These are phyloP conservation scores for Diabrotica undecimpunctata DNA, from an alignment of 1,140 invertebrate species.

Conservation along the genomic window DNA sequence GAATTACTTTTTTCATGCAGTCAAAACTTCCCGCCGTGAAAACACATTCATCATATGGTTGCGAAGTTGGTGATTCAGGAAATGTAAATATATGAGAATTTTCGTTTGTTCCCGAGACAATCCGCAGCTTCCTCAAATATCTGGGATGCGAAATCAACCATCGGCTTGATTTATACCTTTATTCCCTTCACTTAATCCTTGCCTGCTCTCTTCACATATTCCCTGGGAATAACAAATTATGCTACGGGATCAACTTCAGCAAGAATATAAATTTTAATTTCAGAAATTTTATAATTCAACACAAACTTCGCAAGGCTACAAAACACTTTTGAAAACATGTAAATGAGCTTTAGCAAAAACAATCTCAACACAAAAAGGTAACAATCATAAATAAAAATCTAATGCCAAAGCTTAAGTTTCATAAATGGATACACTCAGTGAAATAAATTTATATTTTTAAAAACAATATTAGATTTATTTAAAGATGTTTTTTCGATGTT, in stretches of 20 bases:
- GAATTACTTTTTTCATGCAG: neutral
- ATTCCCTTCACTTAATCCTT: constrained; percentile 1
- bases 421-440: too few relatives aligned
- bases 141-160: constrained; percentile 7
- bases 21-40: neutral
- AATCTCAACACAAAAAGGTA: too few relatives aligned
- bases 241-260: neutral
- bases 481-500: too few relatives aligned
- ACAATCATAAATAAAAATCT: too few relatives aligned
- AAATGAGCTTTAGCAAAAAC: too few relatives aligned
- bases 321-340: too few relatives aligned
- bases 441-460: too few relatives aligned
- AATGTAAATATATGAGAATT: constrained; percentile 27
- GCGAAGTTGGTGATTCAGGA: constrained; percentile 21
- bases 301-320: neutral
- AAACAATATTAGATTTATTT: too few relatives aligned
- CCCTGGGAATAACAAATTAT: neutral
- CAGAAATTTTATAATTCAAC: neutral
- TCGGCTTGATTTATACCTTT: constrained; percentile 10
- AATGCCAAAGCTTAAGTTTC: too few relatives aligned
- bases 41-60: constrained; percentile 15
- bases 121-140: constrained; percentile 6
- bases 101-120: constrained; percentile 8
- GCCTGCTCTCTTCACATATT: neutral
- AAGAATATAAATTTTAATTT: constrained; percentile 3